Evolutionary conservation across 2,797 vertebrate species (phyloP).

Genomic region (Ptychadena robeensis): DNA sequence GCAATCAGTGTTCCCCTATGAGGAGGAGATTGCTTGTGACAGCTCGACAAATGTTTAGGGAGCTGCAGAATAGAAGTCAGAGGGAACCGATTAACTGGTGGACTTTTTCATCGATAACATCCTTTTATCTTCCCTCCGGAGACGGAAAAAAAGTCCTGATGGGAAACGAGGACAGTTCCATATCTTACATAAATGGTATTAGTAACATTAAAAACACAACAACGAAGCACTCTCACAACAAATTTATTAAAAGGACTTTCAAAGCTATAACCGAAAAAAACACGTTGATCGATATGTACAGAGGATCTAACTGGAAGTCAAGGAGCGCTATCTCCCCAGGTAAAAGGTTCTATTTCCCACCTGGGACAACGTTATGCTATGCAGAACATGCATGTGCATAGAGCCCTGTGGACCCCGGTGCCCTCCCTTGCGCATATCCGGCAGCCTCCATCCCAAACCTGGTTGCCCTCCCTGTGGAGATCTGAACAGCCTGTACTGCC

Average conservation of each 20-base stretch:
- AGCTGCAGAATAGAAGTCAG: slow-evolving; percentile 23
- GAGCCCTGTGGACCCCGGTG: no score
- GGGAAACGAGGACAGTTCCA: not conserved
- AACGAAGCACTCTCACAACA: no score
- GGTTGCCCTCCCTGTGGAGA: no score
- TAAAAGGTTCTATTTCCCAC: no score
- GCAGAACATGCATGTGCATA: no score
- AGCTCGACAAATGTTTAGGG: slow-evolving; percentile 52
- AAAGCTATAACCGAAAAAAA: not conserved
- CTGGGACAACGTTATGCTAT: no score
- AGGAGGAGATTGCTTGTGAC: slow-evolving; percentile 68
- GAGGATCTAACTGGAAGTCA: not conserved
- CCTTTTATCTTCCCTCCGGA: not conserved
- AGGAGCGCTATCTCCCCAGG: not conserved
- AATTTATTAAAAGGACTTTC: not conserved
- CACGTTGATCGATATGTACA: not conserved
- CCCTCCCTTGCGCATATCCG: no score
- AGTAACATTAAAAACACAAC: no score
- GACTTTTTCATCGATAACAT: not conserved
- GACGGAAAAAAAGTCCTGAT: not conserved
- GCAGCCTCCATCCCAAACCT: no score
- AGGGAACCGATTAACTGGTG: slow-evolving; percentile 43
- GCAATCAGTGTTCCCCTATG: slow-evolving; percentile 66
- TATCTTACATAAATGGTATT: not conserved
- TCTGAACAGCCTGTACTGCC: no score